phyloP scores from a whole-genome alignment of 1,140 invertebrate genomes.

The Brachionus asplanchnoidis region DNA sequence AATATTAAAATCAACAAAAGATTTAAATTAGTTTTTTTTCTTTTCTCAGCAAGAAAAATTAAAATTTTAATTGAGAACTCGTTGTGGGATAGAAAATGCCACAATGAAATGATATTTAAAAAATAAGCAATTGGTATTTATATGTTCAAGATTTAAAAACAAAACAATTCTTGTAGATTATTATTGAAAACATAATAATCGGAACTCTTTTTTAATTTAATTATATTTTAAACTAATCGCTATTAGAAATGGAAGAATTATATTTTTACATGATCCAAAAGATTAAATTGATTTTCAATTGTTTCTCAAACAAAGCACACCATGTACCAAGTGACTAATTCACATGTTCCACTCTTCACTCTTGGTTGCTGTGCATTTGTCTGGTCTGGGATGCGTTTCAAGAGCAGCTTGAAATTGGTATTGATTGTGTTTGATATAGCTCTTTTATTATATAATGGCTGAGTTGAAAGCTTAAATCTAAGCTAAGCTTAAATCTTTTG shows the following conservation, averaged over 20 bases:
- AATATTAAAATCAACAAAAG: background rate
- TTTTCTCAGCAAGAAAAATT: background rate
- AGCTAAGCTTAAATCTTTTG: background rate
- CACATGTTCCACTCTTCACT: background rate
- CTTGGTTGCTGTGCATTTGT: background rate
- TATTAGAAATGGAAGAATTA: no score
- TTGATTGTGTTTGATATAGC: background rate
- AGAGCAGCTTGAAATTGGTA: background rate
- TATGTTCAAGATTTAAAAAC: background rate
- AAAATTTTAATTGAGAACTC: background rate
- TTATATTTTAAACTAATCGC: no score
- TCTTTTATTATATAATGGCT: background rate
- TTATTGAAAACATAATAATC: no score
- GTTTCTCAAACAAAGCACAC: background rate
- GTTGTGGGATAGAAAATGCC: background rate
- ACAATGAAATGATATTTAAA: background rate
- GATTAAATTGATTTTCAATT: background rate
- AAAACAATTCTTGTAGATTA: no score
- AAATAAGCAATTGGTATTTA: background rate
- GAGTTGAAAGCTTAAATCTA: no score
- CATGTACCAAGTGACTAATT: background rate
- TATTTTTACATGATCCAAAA: background rate
- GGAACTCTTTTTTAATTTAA: no score
- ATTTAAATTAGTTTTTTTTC: background rate
- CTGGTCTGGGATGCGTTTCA: background rate